Evolutionary conservation across 2,888 invertebrate species (phyloP).

Genomic region (Euplagia quadripunctaria): DNA sequence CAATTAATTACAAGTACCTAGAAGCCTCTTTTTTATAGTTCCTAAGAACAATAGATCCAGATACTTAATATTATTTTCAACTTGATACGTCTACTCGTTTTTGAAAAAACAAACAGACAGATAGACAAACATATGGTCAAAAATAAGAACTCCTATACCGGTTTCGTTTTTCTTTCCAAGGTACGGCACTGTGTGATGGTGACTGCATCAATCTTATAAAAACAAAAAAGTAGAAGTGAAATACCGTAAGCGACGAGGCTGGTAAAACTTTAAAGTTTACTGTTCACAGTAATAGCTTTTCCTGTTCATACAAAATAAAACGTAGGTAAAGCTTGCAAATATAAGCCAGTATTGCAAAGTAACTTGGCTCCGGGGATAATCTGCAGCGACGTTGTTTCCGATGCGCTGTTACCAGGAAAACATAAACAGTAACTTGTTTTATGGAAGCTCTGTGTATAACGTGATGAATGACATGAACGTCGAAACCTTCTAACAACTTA

Average conservation of each 20-base stretch:
- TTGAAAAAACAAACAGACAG: too few species aligned
- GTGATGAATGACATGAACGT: constrained; percentile 20
- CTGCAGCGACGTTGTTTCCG: constrained; percentile 1
- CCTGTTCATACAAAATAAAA: not conserved
- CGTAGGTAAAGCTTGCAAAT: not conserved
- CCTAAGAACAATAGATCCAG: too few species aligned
- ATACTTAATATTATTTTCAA: too few species aligned
- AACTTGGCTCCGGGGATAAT: constrained; percentile 3
- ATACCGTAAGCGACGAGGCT: not conserved
- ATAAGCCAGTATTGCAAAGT: not conserved
- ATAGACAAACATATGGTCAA: too few species aligned
- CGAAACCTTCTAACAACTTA: not conserved
- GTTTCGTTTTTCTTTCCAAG: too few species aligned
- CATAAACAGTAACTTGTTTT: constrained; percentile 38
- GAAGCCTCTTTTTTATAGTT: too few species aligned
- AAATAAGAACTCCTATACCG: too few species aligned
- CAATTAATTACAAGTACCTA: too few species aligned
- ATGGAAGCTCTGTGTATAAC: constrained; percentile 38
- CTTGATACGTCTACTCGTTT: too few species aligned
- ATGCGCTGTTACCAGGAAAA: constrained; percentile 26
- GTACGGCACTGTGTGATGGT: not conserved
- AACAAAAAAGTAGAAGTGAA: not conserved
- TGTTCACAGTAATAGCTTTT: not conserved
- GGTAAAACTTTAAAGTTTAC: not conserved
- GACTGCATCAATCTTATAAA: not conserved